Percentiles rank a stretch among this genome's conserved stretches.
phyloP scores from a whole-genome alignment of 2,797 vertebrate genomes.

The Erpetoichthys calabaricus region DNA sequence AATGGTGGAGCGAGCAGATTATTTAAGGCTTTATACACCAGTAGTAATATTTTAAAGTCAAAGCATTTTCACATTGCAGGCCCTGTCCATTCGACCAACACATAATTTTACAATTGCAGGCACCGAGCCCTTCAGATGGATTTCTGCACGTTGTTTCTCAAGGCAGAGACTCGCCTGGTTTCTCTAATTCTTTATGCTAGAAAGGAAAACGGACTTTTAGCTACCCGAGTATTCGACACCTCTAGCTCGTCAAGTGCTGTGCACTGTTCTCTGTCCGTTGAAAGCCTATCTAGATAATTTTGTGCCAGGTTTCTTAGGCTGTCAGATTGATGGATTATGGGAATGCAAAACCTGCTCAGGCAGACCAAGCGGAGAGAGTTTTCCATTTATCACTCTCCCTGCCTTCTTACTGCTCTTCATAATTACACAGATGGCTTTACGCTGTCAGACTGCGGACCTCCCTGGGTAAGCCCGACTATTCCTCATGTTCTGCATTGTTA shows the following conservation, averaged over 20 bases:
- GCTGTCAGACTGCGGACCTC: slow-evolving; percentile 19
- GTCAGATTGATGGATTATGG: slow-evolving; percentile 46
- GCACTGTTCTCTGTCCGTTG: slow-evolving; percentile 26
- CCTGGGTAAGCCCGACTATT: slow-evolving; percentile 12
- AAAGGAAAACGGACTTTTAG: slow-evolving; percentile 18
- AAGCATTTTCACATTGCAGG: no score
- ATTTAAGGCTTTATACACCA: no score
- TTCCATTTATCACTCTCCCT: slow-evolving; percentile 38
- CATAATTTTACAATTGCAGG: no score
- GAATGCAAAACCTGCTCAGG: slow-evolving; percentile 30
- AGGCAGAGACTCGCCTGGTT: no score
- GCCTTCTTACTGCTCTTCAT: slow-evolving; percentile 23
- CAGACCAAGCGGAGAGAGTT: slow-evolving; percentile 26
- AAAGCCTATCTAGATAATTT: slow-evolving; percentile 37
- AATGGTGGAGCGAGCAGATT: no score
- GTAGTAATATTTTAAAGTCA: no score
- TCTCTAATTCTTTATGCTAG: no score
- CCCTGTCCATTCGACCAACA: no score
- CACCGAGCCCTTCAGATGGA: no score
- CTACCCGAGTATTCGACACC: slow-evolving; percentile 26
- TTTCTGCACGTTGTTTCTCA: no score
- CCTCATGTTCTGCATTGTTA: not conserved
- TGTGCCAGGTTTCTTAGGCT: slow-evolving; percentile 32
- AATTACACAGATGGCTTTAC: slow-evolving; percentile 17
- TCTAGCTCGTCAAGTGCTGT: slow-evolving; percentile 27